Conservation (phyloP, 1,140 invertebrate species). For the Cydia fagiglandana region DNA sequence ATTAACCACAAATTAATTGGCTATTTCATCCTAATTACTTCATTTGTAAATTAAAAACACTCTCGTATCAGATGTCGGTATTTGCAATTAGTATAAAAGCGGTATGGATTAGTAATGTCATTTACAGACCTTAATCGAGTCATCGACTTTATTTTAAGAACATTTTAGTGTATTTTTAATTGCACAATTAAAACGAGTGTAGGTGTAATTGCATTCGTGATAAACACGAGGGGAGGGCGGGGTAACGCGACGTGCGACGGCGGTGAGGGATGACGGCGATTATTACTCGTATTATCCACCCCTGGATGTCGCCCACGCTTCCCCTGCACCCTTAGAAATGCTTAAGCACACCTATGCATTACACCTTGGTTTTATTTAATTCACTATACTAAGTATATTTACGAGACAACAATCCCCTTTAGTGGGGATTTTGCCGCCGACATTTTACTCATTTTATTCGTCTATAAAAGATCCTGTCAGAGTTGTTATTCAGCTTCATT, state of each 20-base stretch:
- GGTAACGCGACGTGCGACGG: slow-evolving; percentile 47
- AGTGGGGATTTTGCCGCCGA: background rate
- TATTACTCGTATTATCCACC: slow-evolving; percentile 66
- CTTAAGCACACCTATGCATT: slow-evolving; percentile 39
- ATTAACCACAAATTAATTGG: slow-evolving; percentile 45
- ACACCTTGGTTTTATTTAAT: slow-evolving; percentile 50
- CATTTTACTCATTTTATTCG: slow-evolving; percentile 8
- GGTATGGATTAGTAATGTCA: slow-evolving; percentile 34
- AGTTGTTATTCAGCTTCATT: slow-evolving; percentile 22
- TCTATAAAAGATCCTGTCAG: background rate
- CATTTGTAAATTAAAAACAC: slow-evolving; percentile 34
- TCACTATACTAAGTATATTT: slow-evolving; percentile 25
- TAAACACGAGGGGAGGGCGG: slow-evolving; percentile 54
- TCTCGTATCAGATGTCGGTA: slow-evolving; percentile 19
- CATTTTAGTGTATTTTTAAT: slow-evolving; percentile 13
- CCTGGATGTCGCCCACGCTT: slow-evolving; percentile 46
- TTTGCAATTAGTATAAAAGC: slow-evolving; percentile 25
- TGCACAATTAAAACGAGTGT: slow-evolving; percentile 41
- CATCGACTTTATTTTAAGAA: slow-evolving; percentile 43
- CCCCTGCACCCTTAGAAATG: slow-evolving; percentile 44
- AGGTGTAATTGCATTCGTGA: slow-evolving; percentile 65
- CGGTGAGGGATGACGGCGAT: slow-evolving; percentile 62
- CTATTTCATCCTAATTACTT: slow-evolving; percentile 43
- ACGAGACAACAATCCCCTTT: slow-evolving; percentile 1
- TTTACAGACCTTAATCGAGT: slow-evolving; percentile 43